phyloP scores from a whole-genome alignment of 2,113 vertebrate genomes.

The Percopsis transmontana region DNA sequence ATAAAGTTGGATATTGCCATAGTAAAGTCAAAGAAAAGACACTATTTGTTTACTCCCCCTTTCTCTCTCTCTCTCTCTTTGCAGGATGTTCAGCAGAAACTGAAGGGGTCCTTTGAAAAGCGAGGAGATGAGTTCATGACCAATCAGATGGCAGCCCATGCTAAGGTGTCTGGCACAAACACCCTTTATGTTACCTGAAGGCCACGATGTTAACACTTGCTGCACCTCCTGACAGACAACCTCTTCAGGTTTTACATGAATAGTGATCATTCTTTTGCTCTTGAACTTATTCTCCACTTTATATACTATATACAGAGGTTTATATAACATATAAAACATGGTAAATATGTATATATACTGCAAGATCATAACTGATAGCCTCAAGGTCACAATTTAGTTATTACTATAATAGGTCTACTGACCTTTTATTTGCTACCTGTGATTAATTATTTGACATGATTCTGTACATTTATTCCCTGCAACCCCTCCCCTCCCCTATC shows the following conservation, averaged over 20 bases:
- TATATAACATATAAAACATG: too few species aligned
- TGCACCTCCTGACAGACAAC: not conserved
- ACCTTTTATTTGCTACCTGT: too few species aligned
- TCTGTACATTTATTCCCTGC: too few species aligned
- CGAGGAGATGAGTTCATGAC: conserved; percentile 83
- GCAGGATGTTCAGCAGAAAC: conserved; percentile 83
- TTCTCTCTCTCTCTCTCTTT: not conserved
- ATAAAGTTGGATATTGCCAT: too few species aligned
- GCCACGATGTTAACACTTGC: too few species aligned
- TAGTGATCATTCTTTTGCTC: too few species aligned
- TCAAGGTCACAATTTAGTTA: too few species aligned
- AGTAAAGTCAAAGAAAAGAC: too few species aligned
- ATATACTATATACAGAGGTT: not conserved
- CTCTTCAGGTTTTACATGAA: not conserved
- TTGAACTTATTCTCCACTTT: not conserved
- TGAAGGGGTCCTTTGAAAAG: conserved; percentile 78
- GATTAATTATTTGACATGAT: not conserved
- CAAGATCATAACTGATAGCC: too few species aligned
- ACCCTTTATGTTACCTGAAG: not conserved
- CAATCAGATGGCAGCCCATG: conserved; percentile 77
- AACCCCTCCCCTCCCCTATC: too few species aligned
- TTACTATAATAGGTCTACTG: too few species aligned
- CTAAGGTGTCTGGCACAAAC: conserved; percentile 68
- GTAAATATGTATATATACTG: too few species aligned
- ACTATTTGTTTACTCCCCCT: not conserved